These are phyloP conservation scores for Drosophila paramelanica DNA, from an alignment of 2,888 invertebrate genomes.

Conservation along the genomic window DNA sequence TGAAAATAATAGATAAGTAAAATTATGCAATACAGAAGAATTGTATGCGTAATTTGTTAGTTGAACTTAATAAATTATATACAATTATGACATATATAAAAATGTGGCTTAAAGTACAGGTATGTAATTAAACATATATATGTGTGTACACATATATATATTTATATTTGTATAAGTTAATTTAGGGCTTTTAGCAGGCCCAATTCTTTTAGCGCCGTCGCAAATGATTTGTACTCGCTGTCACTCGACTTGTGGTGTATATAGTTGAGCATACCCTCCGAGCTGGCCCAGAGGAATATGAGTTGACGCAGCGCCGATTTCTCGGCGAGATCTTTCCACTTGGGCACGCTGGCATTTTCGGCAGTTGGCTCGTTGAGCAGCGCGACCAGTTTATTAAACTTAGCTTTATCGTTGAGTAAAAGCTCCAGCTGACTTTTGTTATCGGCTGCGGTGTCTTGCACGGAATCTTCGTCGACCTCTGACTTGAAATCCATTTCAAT, in stretches of 20 bases:
- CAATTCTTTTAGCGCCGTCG: slow-evolving; percentile 50
- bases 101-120: not conserved
- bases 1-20: not conserved
- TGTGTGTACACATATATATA: not conserved
- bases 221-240: slow-evolving; percentile 58
- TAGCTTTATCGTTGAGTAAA: slow-evolving; percentile 76
- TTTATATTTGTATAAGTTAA: not conserved
- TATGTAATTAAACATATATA: not conserved
- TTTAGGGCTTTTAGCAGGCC: slow-evolving; percentile 42
- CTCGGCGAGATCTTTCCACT: slow-evolving; percentile 87
- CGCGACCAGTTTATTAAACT: slow-evolving; percentile 85
- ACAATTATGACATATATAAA: slow-evolving; percentile 1
- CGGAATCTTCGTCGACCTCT: slow-evolving; percentile 16
- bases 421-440: slow-evolving; percentile 50
- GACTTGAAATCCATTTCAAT: slow-evolving; percentile 22
- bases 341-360: slow-evolving; percentile 79
- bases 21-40: slow-evolving; percentile 2
- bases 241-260: slow-evolving; percentile 65
- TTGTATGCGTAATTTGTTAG: not conserved
- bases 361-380: slow-evolving; percentile 85
- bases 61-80: slow-evolving; percentile 3
- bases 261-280: slow-evolving; percentile 87
- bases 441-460: not conserved
- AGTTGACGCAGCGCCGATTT: slow-evolving; percentile 86
- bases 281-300: slow-evolving; percentile 86